Evolutionary conservation across 2,797 vertebrate genomes (phyloP), one percentile per base, ranked within the genome.

Genomic region (Hippoglossus hippoglossus): DNA sequence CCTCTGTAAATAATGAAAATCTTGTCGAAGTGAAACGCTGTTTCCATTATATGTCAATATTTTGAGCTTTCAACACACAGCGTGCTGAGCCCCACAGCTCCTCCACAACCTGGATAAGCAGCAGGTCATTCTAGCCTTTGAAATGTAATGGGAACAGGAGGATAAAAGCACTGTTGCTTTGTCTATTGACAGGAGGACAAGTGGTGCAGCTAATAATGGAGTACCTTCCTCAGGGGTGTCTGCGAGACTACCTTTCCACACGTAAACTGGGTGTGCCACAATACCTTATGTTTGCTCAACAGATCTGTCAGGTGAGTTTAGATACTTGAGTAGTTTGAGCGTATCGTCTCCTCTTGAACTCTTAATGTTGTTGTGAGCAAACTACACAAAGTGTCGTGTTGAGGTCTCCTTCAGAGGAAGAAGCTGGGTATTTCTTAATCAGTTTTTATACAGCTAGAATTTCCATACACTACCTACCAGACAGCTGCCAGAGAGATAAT

Each of bases 151-250:
- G 6, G 57, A 65, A 53, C 4, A 12, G 36, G 8, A 73, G 49
- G 39, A 56, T 79, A 59, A 76, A 75, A 75, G 18, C 34, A 22
- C 10, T 73, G 73, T 57, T 73, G 28, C 3, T 1, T 79, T 80
- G 50, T 77, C 10, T 46, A 22, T 51, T 74, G 8, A 60, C 91
- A 99, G 97, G 96, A 11, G 97, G 97, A 56, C 95, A 95, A 84
- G 87, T 96, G 2, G 93, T 99, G 71, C 97, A 98, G 89, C 94
- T 99, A 2, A 97, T 99, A 81, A 99, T 99, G 98, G 98, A 99
- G 76, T 99, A 95, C 63, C 94, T 99, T 49, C 97, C 98, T 0
- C 89, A 95, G 59, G 96, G 97, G 47, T 98, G 97, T 88, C 95
- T 99, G 70, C 87, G 94, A 3, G 96, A 98, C 3, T 98, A 96